These are phyloP conservation scores for Tautogolabrus adspersus DNA, from an alignment of 2,113 vertebrate genomes.

Conservation along the genomic window DNA sequence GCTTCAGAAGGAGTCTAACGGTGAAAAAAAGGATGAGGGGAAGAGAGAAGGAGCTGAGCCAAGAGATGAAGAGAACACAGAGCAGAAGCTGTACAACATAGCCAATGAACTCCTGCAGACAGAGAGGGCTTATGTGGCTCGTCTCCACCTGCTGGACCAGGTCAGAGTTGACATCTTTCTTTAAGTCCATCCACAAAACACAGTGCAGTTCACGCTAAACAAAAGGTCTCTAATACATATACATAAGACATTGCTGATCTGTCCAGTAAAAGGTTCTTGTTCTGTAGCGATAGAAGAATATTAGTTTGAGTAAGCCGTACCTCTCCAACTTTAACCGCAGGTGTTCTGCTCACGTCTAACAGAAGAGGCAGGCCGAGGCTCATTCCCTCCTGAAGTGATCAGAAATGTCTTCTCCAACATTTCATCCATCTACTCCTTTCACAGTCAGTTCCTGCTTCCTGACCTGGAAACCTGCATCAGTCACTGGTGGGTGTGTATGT, in stretches of 20 bases:
- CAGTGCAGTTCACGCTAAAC: too few species aligned
- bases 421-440: constrained; percentile 92
- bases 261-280: too few species aligned
- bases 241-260: too few species aligned
- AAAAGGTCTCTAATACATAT: too few species aligned
- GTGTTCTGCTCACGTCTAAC: constrained; percentile 87
- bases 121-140: constrained; percentile 87
- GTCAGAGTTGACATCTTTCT: constrained; percentile 50
- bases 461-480: constrained; percentile 88
- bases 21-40: constrained; percentile 3
- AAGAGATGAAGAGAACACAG: constrained; percentile 46
- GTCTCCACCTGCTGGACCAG: constrained; percentile 90
- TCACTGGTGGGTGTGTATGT: constrained; percentile 82
- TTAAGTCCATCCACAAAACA: neutral
- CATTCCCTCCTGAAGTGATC: constrained; percentile 88
- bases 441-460: constrained; percentile 88
- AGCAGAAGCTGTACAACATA: constrained; percentile 84
- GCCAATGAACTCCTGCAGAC: constrained; percentile 90
- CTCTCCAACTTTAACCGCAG: constrained; percentile 66
- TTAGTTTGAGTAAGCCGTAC: neutral
- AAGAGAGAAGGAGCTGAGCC: neutral
- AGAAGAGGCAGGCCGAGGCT: constrained; percentile 85
- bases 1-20: neutral
- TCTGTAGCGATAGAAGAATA: too few species aligned
- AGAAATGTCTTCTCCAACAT: constrained; percentile 92